A percentile compares a stretch with the other conserved stretches of the same genome.
Conservation (phyloP, 2,888 invertebrate genomes). For the Megaustenia siamemsis region DNA sequence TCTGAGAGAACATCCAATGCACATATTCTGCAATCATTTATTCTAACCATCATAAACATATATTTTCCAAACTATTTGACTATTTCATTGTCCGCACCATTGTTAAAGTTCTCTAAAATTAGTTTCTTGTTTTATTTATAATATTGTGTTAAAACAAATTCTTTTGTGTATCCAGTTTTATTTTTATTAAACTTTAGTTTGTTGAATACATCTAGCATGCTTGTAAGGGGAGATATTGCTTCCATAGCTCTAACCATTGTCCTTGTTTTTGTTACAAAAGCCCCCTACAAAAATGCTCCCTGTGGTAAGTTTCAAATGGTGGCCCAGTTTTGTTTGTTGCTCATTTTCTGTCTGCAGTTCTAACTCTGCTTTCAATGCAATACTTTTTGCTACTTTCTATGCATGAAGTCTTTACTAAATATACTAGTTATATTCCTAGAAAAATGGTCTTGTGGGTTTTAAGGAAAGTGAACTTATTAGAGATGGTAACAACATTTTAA, state of each 20-base stretch:
- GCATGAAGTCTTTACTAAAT: not conserved
- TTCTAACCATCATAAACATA: too few relatives aligned
- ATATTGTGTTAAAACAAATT: too few relatives aligned
- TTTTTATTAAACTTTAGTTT: not conserved
- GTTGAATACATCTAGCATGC: not conserved
- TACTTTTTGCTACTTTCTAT: not conserved
- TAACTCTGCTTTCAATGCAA: not conserved
- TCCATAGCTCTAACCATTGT: conserved; percentile 29
- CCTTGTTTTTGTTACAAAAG: conserved; percentile 51
- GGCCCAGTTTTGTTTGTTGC: not conserved
- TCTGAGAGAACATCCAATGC: too few relatives aligned
- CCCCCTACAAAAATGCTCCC: conserved; percentile 61
- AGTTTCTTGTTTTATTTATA: too few relatives aligned
- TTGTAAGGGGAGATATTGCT: not conserved
- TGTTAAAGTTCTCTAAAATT: too few relatives aligned
- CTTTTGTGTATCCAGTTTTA: too few relatives aligned
- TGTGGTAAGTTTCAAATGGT: conserved; percentile 58
- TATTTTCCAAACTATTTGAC: too few relatives aligned
- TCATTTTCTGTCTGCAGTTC: not conserved
- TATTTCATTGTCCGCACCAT: too few relatives aligned
- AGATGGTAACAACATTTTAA: too few relatives aligned
- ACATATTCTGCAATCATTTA: too few relatives aligned
- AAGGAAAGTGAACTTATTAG: not conserved
- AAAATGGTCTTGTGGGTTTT: not conserved
- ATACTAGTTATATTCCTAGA: not conserved